Base-by-base conservation (phyloP, 2,888 invertebrate species). In the Drosophila subsilvestris region DNA sequence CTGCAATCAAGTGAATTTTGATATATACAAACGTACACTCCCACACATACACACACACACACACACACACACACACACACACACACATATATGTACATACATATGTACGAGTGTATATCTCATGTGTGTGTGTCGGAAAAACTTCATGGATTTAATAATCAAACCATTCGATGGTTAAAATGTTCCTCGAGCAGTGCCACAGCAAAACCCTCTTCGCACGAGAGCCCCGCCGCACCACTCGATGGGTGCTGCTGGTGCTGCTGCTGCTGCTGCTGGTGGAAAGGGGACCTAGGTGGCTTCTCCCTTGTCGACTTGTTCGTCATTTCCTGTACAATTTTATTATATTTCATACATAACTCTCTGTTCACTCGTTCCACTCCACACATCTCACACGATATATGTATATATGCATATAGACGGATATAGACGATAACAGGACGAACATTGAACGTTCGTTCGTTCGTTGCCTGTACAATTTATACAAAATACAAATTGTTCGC, bases 1-100 rank as follows among this genome's bases (percentile, higher is more conserved):
- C 88, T 88, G 88, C 88, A 88, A 89, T 89, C 88, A 88, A 88
- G 88, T 90, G 88, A 90, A 88, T 88, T 90, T 90, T 78, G 88
- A 89, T 88, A 86, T 90, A 79, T 22, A 22, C 22, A 22, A 22
- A 22, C 22, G 22, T 22, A 22, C 22, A 22, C 22, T 1, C 20
- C n/a, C n/a, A n/a, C 71, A 62, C 50, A 61, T 43, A 59, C 57
- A 45, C 58, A 37, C 60, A 37, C 48, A 59, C 60, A 49, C 63
- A 37, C 62, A 48, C 53, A 29, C 1, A 63, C 20, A 62, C 25
- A 29, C 3, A 0, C 59, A 49, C 63, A 37, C 62, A 48, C 53
- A 29, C 1, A 63, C 20, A 62, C 25, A 29, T 1, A 0, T n/a
- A n/a, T n/a, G n/a, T n/a, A n/a, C n/a, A n/a, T n/a, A n/a, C 20